phyloP scores from a whole-genome alignment of 2,797 vertebrate genomes.

The Pteropus rufus region DNA sequence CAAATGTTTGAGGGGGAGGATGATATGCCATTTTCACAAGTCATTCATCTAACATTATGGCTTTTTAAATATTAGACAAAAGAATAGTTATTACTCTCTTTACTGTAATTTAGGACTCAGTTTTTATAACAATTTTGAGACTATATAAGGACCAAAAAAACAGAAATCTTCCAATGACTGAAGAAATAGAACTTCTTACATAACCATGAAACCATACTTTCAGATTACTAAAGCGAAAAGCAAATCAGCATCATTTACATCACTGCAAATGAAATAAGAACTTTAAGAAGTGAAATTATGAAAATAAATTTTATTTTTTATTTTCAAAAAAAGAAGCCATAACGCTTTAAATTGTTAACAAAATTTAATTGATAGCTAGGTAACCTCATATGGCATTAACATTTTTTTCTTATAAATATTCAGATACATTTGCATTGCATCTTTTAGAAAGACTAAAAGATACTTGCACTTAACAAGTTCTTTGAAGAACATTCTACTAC shows the following conservation, averaged over 20 bases:
- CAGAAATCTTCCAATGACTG: background rate
- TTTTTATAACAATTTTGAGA: background rate
- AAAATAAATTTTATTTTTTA: slow-evolving; percentile 51
- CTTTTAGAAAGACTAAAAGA: slow-evolving; percentile 4
- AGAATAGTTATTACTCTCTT: background rate
- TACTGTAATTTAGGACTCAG: background rate
- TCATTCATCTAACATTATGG: background rate
- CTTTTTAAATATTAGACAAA: background rate
- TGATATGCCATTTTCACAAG: background rate
- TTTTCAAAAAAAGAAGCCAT: slow-evolving; percentile 25
- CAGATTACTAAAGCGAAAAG: background rate
- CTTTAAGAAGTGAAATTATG: background rate
- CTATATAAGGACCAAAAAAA: background rate
- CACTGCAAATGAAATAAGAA: slow-evolving; percentile 6
- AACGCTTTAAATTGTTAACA: slow-evolving; percentile 14
- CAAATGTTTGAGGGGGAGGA: background rate
- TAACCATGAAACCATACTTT: background rate
- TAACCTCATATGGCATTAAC: background rate
- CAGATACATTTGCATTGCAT: background rate
- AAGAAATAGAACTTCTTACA: background rate
- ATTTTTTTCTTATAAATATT: background rate
- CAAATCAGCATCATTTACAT: background rate
- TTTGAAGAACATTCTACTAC: background rate
- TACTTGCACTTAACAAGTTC: background rate
- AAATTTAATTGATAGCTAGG: background rate